phyloP scores from a whole-genome alignment of 2,888 invertebrate genomes.

The Lasius platythorax region DNA sequence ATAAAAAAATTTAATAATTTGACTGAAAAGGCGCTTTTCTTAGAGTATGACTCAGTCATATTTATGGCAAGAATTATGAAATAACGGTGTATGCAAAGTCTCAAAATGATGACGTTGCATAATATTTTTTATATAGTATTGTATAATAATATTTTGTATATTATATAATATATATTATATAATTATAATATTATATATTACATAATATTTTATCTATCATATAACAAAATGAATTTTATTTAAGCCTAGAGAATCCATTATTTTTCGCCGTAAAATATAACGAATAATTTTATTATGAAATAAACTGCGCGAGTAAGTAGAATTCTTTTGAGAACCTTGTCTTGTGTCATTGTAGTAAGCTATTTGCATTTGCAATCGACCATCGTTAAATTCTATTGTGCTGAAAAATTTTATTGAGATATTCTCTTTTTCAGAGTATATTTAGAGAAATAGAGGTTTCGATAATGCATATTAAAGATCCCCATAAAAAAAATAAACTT shows the following conservation, averaged over 20 bases:
- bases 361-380: slow-evolving; percentile 35
- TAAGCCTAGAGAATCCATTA: neutral
- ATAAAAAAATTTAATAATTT: neutral
- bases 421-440: neutral
- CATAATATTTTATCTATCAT: slow-evolving; percentile 1
- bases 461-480: slow-evolving; percentile 3
- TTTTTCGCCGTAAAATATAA: neutral
- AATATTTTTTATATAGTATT: neutral
- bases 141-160: neutral
- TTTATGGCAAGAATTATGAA: slow-evolving; percentile 28
- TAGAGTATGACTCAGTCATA: neutral
- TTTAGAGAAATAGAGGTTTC: neutral
- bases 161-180: neutral
- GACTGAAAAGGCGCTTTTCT: neutral
- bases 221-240: slow-evolving; percentile 32
- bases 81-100: neutral
- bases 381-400: slow-evolving; percentile 33
- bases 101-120: neutral
- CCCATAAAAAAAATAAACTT: slow-evolving; percentile 6
- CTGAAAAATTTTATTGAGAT: slow-evolving; percentile 10
- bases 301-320: slow-evolving; percentile 18
- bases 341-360: slow-evolving; percentile 12
- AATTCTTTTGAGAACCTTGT: neutral
- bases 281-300: slow-evolving; percentile 9
- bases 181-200: neutral